Conservation (phyloP, 1,140 invertebrate species). For the Lerema accius region DNA sequence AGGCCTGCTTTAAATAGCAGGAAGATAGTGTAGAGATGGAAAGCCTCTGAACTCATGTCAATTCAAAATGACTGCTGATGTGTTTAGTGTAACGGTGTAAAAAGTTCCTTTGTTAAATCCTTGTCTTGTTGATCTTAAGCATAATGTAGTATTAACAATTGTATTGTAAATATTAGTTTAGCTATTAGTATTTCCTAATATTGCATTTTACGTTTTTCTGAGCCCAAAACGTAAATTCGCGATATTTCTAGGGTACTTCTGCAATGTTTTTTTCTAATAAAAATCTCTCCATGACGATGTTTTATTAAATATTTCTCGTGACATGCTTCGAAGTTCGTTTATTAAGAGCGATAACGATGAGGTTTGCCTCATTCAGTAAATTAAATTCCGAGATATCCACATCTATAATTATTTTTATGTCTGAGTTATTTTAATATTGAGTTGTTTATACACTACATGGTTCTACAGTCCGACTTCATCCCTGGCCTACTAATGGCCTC, state of each 20-base stretch:
- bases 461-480: too few species aligned
- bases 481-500: too few species aligned
- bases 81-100: conserved; percentile 51
- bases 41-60: conserved; percentile 66
- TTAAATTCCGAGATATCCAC: conserved; percentile 21
- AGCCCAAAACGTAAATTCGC: conserved; percentile 75
- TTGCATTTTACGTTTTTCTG: conserved; percentile 72
- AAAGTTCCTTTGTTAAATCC: conserved; percentile 59
- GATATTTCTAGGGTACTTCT: conserved; percentile 48
- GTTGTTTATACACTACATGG: too few species aligned
- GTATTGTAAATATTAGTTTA: conserved; percentile 64
- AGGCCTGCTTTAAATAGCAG: conserved; percentile 76
- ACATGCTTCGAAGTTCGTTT: background rate
- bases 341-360: conserved; percentile 7
- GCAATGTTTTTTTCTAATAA: conserved; percentile 59
- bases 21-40: conserved; percentile 68
- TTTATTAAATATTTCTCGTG: conserved; percentile 11
- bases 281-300: conserved; percentile 36
- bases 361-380: conserved; percentile 9
- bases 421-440: background rate
- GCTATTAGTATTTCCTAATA: conserved; percentile 38
- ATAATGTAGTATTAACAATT: too few species aligned
- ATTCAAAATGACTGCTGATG: conserved; percentile 46
- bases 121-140: conserved; percentile 37
- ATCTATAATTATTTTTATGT: background rate